phyloP scores from a whole-genome alignment of 2,888 invertebrate species.

The Ceraclea dissimilis region DNA sequence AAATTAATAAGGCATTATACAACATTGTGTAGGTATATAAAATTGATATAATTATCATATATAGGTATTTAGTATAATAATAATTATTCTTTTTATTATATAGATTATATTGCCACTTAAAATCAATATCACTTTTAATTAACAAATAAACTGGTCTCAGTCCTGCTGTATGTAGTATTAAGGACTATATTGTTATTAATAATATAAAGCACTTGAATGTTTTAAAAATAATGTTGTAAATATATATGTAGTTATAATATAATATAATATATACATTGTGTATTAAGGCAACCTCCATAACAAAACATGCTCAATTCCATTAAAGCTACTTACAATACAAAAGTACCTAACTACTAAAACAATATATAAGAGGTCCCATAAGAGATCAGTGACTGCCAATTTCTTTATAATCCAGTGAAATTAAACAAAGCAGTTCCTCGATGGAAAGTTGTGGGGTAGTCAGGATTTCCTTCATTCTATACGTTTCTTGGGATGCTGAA shows the following conservation, averaged over 20 bases:
- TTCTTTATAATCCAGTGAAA: no score
- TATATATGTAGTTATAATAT: neutral
- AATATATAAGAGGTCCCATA: no score
- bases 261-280: neutral
- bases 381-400: no score
- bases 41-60: neutral
- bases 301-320: no score
- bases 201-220: neutral
- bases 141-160: slow-evolving; percentile 12
- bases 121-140: slow-evolving; percentile 23
- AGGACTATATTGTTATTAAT: no score
- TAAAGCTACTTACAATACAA: no score
- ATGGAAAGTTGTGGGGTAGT: no score
- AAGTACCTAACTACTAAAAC: no score
- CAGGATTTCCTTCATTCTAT: no score
- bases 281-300: neutral
- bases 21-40: neutral
- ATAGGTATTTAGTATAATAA: neutral
- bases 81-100: neutral
- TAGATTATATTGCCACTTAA: slow-evolving; percentile 22
- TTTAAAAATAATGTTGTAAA: neutral
- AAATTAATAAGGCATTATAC: neutral
- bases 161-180: neutral
- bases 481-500: no score
- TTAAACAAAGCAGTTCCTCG: no score